Base-by-base conservation (phyloP, 2,113 vertebrate genomes). In the Nestor notabilis region DNA sequence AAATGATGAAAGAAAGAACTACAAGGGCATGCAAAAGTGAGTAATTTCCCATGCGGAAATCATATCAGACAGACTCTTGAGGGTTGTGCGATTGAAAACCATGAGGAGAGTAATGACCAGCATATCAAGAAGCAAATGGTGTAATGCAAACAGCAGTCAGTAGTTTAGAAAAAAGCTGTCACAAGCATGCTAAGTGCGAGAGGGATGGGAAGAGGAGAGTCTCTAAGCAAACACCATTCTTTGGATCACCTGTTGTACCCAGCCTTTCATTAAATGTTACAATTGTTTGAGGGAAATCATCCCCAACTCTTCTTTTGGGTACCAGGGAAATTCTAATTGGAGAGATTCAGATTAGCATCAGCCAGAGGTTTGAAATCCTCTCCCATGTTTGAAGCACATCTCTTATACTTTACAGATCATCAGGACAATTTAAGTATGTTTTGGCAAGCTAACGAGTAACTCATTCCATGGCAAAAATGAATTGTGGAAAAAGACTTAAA, bases 41-140 rank as follows among this genome's bases (percentile, higher is more conserved):
- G 10, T 61, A 63, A 80, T 91, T 92, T 35, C 12, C 86, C 86
- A 89, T 88, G 74, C 81, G 94, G 71, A 96, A 66, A 64, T 84
- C 0, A 2, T 88, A 92, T 84, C 78, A 72, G 60, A 64, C 20
- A 6, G 89, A 86, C 79, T 79, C 7, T 52, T 86, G 49, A 71
- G 49, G 28, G n/a, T 56, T 82, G 41, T 61, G 41, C 60, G 55
- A 66, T 3, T 81, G 39, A 90, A 94, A 72, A 72, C 28, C 82
- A 53, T 58, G 63, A 69, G 55, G 16, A 80, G 13, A 58, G 29
- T 39, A 70, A 89, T 55, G 94, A 91, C 37, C 5, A 12, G 49
- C 17, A 39, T 46, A 64, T 55, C n/a, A 64, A 76, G 53, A 84
- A 92, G 47, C 46, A 96, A 89, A 69, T 49, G 35, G 8, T 72